Conservation (phyloP, 2,888 invertebrate genomes). For the Octonoba sinensis region DNA sequence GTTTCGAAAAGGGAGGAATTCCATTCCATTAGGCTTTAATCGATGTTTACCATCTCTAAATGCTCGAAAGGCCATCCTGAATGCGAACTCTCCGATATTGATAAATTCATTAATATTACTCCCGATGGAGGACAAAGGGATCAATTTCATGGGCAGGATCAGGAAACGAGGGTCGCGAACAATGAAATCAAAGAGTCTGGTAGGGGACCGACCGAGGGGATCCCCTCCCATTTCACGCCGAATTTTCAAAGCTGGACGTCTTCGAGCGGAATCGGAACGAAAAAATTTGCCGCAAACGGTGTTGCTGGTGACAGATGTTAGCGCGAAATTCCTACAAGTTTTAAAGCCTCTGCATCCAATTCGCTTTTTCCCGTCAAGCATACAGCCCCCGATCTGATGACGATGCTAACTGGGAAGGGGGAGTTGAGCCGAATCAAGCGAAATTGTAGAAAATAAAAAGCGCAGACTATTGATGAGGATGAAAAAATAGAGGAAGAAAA, state of each 20-base stretch:
- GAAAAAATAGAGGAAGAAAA: constrained; percentile 19
- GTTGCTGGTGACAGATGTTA: constrained; percentile 22
- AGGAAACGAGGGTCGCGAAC: background rate
- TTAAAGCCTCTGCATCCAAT: constrained; percentile 17
- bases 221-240: constrained; percentile 5
- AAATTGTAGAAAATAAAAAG: constrained; percentile 44
- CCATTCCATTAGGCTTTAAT: no score
- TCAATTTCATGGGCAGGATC: background rate
- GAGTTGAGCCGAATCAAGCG: constrained; percentile 44
- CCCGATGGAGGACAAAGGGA: background rate
- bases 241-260: constrained; percentile 4
- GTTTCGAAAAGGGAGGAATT: no score
- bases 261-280: constrained; percentile 2
- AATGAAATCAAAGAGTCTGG: constrained; percentile 7
- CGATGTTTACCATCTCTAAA: no score
- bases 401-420: constrained; percentile 1
- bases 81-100: no score
- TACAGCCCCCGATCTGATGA: constrained; percentile 1
- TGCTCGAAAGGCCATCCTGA: no score
- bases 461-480: constrained; percentile 16
- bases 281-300: constrained; percentile 10
- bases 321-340: constrained; percentile 16
- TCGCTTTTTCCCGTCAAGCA: constrained; percentile 22
- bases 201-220: background rate
- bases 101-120: constrained; percentile 9